Evolutionary conservation across 2,888 invertebrate species (phyloP), one percentile per base, ranked within the genome.

Genomic region (Dicycla oo): DNA sequence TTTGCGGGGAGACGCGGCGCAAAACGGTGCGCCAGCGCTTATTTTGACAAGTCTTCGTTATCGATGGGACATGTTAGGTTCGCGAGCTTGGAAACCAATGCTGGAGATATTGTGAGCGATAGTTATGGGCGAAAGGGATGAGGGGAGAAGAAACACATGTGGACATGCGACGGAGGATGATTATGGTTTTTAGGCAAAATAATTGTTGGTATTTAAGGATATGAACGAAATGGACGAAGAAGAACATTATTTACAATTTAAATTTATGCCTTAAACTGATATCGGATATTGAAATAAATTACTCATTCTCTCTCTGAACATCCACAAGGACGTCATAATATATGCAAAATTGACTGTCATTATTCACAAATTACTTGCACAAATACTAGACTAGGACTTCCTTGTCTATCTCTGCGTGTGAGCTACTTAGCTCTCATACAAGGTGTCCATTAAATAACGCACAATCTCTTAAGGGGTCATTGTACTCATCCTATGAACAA

Each of bases 11-110:
- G 81, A 62, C 71, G 71, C 73, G 66, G 76, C 71, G 70, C 69
- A 66, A 61, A 65, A 67, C 70, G 73, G 73, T 78, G 78, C 69
- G 63, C 51, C 70, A 65, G 72, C 80, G 78, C 80, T 86, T 86
- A 86, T 82, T 84, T 82, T 85, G 86, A 86, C 78, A 71, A 53
- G 74, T 68, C 56, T 69, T 78, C 80, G 80, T 80, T 85, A 85
- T 84, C 85, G 80, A 86, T 80, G 84, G 66, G 65, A 49, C 60
- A 5, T 47, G 53, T 66, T 58, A 56, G 61, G 61, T 8, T 8
- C 30, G 47, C 0, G 26, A 18, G 40, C n/a, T 73, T 3, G 2
- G 26, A 2, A 11, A 54, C 75, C 67, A 34, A 70, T 1, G 68
- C 56, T 66, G n/a, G 11, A 61, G 45, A 71, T 81, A 51, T 62